These are phyloP conservation scores for Nebria ingens DNA, from an alignment of 1,140 invertebrate species.

Conservation along the genomic window DNA sequence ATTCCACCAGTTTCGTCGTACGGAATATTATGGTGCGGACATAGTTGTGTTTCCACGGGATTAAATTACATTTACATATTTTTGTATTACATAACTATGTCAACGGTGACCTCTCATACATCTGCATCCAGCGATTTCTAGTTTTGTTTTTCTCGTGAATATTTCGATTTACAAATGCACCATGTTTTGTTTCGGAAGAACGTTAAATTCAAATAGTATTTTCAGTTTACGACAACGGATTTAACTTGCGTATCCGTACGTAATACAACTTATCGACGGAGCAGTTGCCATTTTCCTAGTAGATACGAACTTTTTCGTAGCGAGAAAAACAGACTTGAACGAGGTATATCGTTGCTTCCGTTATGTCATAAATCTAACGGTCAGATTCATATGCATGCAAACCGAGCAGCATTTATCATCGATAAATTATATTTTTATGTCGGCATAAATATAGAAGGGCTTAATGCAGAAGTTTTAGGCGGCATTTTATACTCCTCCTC, in stretches of 20 bases:
- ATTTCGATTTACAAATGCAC: constrained; percentile 1
- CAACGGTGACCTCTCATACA: background rate
- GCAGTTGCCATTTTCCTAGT: background rate
- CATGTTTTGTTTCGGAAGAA: background rate
- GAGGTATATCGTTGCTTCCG: background rate
- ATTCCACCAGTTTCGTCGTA: too few species aligned
- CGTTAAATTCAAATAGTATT: constrained; percentile 6
- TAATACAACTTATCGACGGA: background rate
- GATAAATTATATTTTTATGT: background rate
- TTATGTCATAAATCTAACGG: background rate
- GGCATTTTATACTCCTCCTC: background rate
- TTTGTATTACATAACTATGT: background rate
- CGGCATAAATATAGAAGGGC: background rate
- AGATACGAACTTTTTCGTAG: too few species aligned
- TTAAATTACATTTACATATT: constrained; percentile 6
- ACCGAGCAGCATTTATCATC: background rate
- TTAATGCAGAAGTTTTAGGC: background rate
- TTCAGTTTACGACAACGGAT: constrained; percentile 1
- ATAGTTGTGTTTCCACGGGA: too few species aligned
- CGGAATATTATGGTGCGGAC: too few species aligned
- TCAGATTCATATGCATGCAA: background rate
- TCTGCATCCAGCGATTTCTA: background rate
- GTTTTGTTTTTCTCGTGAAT: background rate
- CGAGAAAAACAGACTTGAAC: background rate
- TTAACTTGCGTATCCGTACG: background rate